A percentile compares a stretch with the other conserved stretches of the same genome.
These are phyloP conservation scores for Heliconius ismenius DNA, from an alignment of 2,888 invertebrate species.

Conservation along the genomic window DNA sequence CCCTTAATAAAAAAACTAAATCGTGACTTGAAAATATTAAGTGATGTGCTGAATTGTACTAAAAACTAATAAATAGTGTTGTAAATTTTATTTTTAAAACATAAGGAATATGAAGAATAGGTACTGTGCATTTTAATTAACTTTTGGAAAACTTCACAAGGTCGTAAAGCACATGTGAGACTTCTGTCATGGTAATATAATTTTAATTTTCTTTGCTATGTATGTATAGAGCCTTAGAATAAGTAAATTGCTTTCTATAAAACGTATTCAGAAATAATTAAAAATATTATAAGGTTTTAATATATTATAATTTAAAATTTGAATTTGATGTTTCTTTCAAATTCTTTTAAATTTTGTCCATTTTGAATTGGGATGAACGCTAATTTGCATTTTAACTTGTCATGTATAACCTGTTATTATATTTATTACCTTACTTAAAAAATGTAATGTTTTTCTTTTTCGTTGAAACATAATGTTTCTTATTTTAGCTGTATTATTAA, in stretches of 20 bases:
- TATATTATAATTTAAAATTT: neutral
- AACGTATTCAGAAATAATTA: too few relatives aligned
- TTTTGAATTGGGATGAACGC: neutral
- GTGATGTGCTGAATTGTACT: slow-evolving; percentile 29
- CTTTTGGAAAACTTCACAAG: neutral
- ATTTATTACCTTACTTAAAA: neutral
- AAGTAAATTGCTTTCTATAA: too few relatives aligned
- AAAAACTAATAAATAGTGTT: neutral
- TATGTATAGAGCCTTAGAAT: neutral
- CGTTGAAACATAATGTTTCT: neutral
- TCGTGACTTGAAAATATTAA: slow-evolving; percentile 48
- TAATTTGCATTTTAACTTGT: slow-evolving; percentile 9
- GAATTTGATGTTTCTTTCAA: neutral
- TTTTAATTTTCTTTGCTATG: neutral
- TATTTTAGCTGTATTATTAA: neutral
- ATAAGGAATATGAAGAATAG: neutral
- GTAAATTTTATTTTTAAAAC: neutral
- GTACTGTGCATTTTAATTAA: neutral
- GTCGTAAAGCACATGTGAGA: neutral
- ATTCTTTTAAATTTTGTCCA: neutral
- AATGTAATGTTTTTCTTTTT: neutral
- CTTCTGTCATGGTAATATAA: slow-evolving; percentile 8
- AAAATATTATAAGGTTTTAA: neutral
- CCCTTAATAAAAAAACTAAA: slow-evolving; percentile 35
- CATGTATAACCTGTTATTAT: neutral